Evolutionary conservation across 1,140 invertebrate species (phyloP).

Genomic region (Uloborus diversus): DNA sequence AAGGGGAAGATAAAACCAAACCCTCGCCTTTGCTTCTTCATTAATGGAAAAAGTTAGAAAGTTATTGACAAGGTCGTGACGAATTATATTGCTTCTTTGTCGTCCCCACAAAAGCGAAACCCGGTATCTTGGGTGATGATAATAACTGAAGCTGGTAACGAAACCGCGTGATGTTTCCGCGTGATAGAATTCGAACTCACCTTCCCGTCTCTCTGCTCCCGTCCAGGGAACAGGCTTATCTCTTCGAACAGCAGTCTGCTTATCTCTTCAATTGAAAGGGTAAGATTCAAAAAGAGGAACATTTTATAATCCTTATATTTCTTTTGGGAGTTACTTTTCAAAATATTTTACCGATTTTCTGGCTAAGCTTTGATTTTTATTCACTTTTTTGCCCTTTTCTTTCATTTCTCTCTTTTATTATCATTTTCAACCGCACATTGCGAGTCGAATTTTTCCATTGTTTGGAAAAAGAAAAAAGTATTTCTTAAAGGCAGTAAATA

Average conservation of each 20-base stretch:
- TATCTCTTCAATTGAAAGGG: slow-evolving; percentile 49
- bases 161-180: slow-evolving; percentile 39
- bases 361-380: too few relatives aligned
- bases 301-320: slow-evolving; percentile 52
- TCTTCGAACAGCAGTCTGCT: slow-evolving; percentile 45
- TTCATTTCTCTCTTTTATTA: too few relatives aligned
- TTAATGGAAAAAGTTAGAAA: slow-evolving; percentile 57
- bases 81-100: slow-evolving; percentile 57
- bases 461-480: too few relatives aligned
- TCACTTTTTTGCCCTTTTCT: too few relatives aligned
- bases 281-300: slow-evolving; percentile 46
- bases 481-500: too few relatives aligned
- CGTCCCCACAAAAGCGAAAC: slow-evolving; percentile 31
- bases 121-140: slow-evolving; percentile 42
- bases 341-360: too few relatives aligned
- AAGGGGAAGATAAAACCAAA: slow-evolving; percentile 50
- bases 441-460: too few relatives aligned
- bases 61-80: slow-evolving; percentile 55
- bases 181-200: slow-evolving; percentile 43
- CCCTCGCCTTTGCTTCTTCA: slow-evolving; percentile 41
- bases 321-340: too few relatives aligned
- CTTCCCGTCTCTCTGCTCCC: slow-evolving; percentile 28
- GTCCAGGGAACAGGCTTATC: slow-evolving; percentile 19
- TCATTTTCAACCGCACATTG: too few relatives aligned
- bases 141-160: slow-evolving; percentile 35